A percentile compares a stretch with the other conserved stretches of the same genome.
Evolutionary conservation across 2,797 vertebrate genomes (phyloP).

Genomic region (Fundulus diaphanus): DNA sequence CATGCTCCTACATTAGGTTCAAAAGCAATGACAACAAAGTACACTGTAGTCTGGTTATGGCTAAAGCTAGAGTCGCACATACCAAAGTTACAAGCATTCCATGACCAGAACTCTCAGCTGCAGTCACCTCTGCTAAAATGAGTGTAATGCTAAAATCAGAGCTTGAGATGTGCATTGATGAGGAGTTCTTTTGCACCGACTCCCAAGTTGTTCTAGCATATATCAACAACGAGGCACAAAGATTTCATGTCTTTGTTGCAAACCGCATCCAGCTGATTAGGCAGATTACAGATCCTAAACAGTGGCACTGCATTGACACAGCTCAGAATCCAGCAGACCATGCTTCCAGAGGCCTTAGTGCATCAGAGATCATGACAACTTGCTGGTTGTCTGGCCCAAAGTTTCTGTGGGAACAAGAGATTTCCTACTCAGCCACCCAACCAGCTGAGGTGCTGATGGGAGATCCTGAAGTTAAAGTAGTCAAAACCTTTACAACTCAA

Average conservation of each 20-base stretch:
- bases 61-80: constrained; percentile 45
- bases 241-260: background rate
- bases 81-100: constrained; percentile 42
- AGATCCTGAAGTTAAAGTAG: background rate
- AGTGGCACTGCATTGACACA: background rate
- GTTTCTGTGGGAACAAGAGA: constrained; percentile 6
- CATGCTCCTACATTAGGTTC: constrained; percentile 36
- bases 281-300: background rate
- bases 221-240: background rate
- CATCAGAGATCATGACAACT: background rate
- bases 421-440: background rate
- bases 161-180: background rate
- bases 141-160: background rate
- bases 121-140: background rate
- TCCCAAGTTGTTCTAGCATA: constrained; percentile 8
- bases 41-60: constrained; percentile 33
- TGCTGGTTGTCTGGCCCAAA: constrained; percentile 1
- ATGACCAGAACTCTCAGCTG: background rate
- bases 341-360: background rate
- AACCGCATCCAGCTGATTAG: background rate
- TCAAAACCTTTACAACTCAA: background rate
- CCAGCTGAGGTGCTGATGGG: constrained; percentile 1
- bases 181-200: constrained; percentile 13
- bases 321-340: background rate
- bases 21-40: constrained; percentile 9